Percentiles rank a stretch among this genome's conserved stretches.
phyloP scores from a whole-genome alignment of 2,797 vertebrate genomes.

The Siniperca scherzeri region DNA sequence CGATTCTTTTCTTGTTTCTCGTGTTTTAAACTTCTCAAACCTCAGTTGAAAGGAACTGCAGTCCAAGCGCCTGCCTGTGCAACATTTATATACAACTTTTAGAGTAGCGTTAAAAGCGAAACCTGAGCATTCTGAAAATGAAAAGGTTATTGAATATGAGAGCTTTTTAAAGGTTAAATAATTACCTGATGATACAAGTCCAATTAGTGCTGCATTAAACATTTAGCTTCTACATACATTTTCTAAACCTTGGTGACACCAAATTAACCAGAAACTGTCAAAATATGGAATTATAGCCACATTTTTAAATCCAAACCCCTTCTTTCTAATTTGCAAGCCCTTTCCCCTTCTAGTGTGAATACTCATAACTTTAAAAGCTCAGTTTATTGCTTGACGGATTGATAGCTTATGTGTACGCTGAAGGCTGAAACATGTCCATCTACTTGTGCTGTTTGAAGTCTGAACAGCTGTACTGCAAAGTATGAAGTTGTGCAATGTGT shows the following conservation, averaged over 20 bases:
- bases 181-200: background rate
- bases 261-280: background rate
- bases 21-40: background rate
- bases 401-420: background rate
- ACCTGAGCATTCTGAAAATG: background rate
- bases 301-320: background rate
- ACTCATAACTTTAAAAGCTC: background rate
- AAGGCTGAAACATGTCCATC: background rate
- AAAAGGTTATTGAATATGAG: too few species aligned
- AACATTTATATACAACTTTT: background rate
- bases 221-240: background rate
- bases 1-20: background rate
- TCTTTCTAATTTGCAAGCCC: background rate
- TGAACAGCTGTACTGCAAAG: background rate
- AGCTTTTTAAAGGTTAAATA: background rate
- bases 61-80: background rate
- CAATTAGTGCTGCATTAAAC: background rate
- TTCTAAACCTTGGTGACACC: background rate
- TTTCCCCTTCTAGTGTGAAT: background rate
- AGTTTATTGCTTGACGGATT: background rate
- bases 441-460: background rate
- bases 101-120: background rate
- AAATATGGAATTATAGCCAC: background rate
- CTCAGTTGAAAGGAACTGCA: background rate
- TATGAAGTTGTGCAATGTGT: constrained; percentile 53